These are phyloP conservation scores for Stichodactyla helianthus DNA, from an alignment of 64 coral and sea anemone genomes.

Conservation along the genomic window DNA sequence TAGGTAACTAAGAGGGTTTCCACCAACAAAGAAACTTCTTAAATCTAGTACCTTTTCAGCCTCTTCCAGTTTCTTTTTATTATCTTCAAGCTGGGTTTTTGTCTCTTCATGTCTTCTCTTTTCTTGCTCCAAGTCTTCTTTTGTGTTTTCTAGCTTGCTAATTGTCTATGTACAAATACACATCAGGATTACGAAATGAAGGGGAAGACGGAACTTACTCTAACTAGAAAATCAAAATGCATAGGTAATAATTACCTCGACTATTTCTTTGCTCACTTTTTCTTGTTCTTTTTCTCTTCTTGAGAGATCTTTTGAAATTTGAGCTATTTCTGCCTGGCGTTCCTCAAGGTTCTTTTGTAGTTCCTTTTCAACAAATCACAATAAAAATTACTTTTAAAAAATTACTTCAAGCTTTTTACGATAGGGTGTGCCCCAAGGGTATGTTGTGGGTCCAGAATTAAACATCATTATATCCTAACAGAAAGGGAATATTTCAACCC, in stretches of 20 bases:
- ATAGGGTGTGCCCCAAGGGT: background rate
- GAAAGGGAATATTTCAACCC: no score
- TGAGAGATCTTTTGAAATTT: conserved; percentile 29
- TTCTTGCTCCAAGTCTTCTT: conserved; percentile 53
- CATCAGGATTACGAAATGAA: background rate
- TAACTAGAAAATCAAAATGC: background rate
- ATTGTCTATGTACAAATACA: conserved; percentile 30
- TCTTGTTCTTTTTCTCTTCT: conserved; percentile 24
- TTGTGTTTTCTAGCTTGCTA: conserved; percentile 36
- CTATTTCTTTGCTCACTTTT: conserved; percentile 27
- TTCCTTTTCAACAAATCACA: background rate
- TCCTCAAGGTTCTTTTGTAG: conserved; percentile 1
- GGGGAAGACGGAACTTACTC: background rate
- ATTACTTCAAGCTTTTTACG: background rate
- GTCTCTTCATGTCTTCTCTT: conserved; percentile 48
- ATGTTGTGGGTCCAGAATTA: background rate
- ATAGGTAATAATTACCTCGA: conserved; percentile 19
- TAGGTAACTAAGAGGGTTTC: no score
- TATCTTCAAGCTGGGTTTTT: conserved; percentile 63
- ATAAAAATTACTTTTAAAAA: background rate
- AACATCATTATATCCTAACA: no score
- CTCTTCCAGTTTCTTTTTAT: conserved; percentile 59
- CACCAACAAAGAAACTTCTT: background rate
- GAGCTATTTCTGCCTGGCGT: conserved; percentile 26
- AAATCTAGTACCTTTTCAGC: conserved; percentile 71